Percentiles rank a stretch among this genome's conserved stretches.
Evolutionary conservation across 2,113 vertebrate species (phyloP).

Genomic region (Thunnus thynnus): DNA sequence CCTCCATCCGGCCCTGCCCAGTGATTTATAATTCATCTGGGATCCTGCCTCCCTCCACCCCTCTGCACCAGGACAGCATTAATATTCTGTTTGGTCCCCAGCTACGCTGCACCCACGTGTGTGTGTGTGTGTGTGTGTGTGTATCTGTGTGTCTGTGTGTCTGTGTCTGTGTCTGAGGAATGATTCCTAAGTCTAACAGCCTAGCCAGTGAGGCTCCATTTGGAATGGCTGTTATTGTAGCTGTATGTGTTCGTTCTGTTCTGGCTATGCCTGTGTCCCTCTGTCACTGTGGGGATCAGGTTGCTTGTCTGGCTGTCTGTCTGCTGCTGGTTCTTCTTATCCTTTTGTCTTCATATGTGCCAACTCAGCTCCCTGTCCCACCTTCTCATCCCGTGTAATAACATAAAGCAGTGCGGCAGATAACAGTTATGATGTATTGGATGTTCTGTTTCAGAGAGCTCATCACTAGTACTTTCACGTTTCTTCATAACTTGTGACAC

Average conservation of each 20-base stretch:
- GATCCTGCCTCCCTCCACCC: slow-evolving; percentile 78
- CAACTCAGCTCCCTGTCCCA: slow-evolving; percentile 56
- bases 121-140: slow-evolving; percentile 46
- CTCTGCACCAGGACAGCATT: slow-evolving; percentile 83
- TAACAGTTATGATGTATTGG: slow-evolving; percentile 4
- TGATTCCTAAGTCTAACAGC: slow-evolving; percentile 60
- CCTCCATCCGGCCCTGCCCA: slow-evolving; percentile 79
- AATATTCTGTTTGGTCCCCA: slow-evolving; percentile 83
- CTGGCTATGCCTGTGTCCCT: slow-evolving; percentile 46
- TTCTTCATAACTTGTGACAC: slow-evolving; percentile 4
- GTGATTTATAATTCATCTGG: slow-evolving; percentile 88
- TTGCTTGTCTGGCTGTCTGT: slow-evolving; percentile 61
- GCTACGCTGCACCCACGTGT: slow-evolving; percentile 75
- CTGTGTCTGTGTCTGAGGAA: slow-evolving; percentile 58
- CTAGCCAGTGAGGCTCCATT: slow-evolving; percentile 66
- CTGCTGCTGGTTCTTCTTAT: slow-evolving; percentile 41
- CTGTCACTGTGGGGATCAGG: slow-evolving; percentile 51
- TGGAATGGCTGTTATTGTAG: slow-evolving; percentile 65
- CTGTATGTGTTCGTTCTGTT: slow-evolving; percentile 51
- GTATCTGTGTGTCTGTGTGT: slow-evolving; percentile 38
- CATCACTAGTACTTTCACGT: slow-evolving; percentile 10
- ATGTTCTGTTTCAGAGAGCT: background rate
- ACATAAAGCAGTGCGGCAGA: slow-evolving; percentile 25
- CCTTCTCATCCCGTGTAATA: slow-evolving; percentile 44
- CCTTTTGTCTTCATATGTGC: slow-evolving; percentile 46